Conservation (phyloP, 2,888 invertebrate genomes). For the Hirtodrosophila cameraria region DNA sequence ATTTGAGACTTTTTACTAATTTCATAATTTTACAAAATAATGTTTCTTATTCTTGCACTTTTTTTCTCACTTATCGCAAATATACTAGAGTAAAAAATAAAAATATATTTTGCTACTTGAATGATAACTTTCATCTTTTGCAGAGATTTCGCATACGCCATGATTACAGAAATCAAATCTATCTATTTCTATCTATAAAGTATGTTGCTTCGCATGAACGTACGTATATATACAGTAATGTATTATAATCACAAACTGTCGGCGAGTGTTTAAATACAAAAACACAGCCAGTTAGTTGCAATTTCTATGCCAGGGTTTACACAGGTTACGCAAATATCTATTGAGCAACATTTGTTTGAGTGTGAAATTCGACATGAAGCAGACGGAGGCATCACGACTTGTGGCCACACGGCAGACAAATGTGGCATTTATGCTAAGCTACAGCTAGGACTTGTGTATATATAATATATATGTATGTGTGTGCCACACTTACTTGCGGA, state of each 20-base stretch:
- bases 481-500: slow-evolving; percentile 87
- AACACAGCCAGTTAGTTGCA: slow-evolving; percentile 33
- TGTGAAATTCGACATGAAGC: slow-evolving; percentile 59
- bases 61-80: too few relatives aligned
- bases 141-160: too few relatives aligned
- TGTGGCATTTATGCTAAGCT: slow-evolving; percentile 9
- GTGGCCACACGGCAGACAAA: slow-evolving; percentile 41
- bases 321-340: slow-evolving; percentile 73
- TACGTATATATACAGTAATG: not conserved
- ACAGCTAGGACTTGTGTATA: slow-evolving; percentile 1
- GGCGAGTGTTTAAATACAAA: not conserved
- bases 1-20: too few relatives aligned
- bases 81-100: too few relatives aligned
- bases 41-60: too few relatives aligned
- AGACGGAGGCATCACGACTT: slow-evolving; percentile 17
- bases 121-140: too few relatives aligned
- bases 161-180: too few relatives aligned
- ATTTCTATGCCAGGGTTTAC: slow-evolving; percentile 56
- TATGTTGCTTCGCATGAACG: not conserved
- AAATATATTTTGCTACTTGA: too few relatives aligned
- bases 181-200: too few relatives aligned
- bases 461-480: not conserved
- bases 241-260: not conserved
- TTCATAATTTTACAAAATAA: too few relatives aligned
- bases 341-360: slow-evolving; percentile 27